phyloP scores from a whole-genome alignment of 1,140 invertebrate species.

The Eupristina koningsbergeri region DNA sequence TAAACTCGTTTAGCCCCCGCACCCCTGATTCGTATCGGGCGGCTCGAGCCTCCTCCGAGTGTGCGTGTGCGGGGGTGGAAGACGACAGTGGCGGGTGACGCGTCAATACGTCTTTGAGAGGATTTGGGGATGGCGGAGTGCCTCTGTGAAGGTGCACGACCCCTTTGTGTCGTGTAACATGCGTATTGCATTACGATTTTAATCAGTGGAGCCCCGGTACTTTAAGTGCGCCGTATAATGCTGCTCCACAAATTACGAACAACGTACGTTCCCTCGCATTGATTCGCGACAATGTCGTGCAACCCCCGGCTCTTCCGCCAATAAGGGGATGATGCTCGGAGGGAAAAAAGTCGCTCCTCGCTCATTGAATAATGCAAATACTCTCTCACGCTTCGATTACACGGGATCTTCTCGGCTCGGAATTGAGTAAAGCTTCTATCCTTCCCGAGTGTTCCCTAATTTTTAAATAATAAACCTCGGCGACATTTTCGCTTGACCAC shows the following conservation, averaged over 20 bases:
- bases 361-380: slow-evolving; percentile 44
- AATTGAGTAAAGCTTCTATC: too few species aligned
- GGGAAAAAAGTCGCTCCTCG: background rate
- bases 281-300: slow-evolving; percentile 26
- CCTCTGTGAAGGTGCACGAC: slow-evolving; percentile 54
- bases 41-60: background rate
- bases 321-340: slow-evolving; percentile 17
- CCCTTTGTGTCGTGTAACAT: slow-evolving; percentile 63
- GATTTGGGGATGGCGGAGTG: slow-evolving; percentile 53
- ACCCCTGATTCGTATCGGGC: slow-evolving; percentile 54
- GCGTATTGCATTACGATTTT: slow-evolving; percentile 72
- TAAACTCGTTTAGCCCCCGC: slow-evolving; percentile 56
- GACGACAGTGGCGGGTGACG: background rate
- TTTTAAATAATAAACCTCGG: too few species aligned
- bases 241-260: slow-evolving; percentile 1
- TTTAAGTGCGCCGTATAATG: slow-evolving; percentile 16
- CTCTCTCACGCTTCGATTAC: slow-evolving; percentile 13
- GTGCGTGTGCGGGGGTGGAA: background rate
- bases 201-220: slow-evolving; percentile 60
- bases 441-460: too few species aligned
- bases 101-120: background rate
- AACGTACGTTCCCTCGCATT: slow-evolving; percentile 2
- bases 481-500: too few species aligned
- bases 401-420: too few species aligned
- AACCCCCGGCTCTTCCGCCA: slow-evolving; percentile 22